These are phyloP conservation scores for Diloba caeruleocephala DNA, from an alignment of 2,888 invertebrate species.

Conservation along the genomic window DNA sequence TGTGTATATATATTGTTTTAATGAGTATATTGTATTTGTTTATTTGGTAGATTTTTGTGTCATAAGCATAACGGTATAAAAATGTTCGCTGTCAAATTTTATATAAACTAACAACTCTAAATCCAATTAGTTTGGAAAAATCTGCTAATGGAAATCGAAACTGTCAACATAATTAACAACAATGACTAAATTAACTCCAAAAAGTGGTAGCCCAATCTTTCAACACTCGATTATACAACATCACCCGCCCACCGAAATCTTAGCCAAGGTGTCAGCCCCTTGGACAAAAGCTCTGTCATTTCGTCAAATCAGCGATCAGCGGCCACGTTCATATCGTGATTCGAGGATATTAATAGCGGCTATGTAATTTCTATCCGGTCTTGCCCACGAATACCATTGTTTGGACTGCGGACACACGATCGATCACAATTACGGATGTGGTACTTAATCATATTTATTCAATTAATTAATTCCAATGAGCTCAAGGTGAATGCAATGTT, in stretches of 20 bases:
- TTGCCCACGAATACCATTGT: conserved; percentile 62
- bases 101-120: no score
- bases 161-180: neutral
- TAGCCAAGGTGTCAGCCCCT: conserved; percentile 36
- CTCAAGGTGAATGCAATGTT: conserved; percentile 70
- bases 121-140: no score
- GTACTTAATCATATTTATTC: conserved; percentile 82
- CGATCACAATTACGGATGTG: conserved; percentile 86
- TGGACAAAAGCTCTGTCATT: conserved; percentile 58
- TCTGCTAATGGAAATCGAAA: neutral
- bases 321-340: conserved; percentile 74
- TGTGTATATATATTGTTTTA: no score
- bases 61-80: no score
- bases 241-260: conserved; percentile 28
- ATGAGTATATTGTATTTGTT: no score
- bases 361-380: conserved; percentile 68
- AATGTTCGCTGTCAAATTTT: no score
- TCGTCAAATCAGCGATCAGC: conserved; percentile 59
- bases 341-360: conserved; percentile 69
- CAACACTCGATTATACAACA: conserved; percentile 43
- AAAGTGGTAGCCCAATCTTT: conserved; percentile 36
- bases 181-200: conserved; percentile 22
- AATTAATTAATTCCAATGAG: conserved; percentile 80
- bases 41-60: no score
- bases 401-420: conserved; percentile 64